These are phyloP conservation scores for Nomada hirtipes DNA, from an alignment of 2,888 invertebrate genomes.

Conservation along the genomic window DNA sequence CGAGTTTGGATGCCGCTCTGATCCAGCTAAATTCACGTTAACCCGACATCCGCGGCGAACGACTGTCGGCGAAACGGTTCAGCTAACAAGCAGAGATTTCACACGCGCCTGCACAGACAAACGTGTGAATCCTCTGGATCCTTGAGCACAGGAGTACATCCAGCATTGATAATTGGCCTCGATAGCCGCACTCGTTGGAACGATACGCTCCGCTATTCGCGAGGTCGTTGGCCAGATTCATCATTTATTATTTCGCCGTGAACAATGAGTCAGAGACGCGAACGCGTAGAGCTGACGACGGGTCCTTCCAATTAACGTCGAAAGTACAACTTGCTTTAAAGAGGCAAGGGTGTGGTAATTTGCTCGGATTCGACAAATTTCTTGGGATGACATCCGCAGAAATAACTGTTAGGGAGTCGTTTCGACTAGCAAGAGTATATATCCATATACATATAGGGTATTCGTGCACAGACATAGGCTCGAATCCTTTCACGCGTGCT, in stretches of 20 bases:
- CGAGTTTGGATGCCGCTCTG: conserved; percentile 46
- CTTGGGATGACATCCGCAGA: conserved; percentile 39
- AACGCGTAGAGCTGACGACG: background rate
- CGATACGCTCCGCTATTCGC: background rate
- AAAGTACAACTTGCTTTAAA: background rate
- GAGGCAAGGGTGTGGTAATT: conserved; percentile 23
- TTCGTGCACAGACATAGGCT: conserved; percentile 1
- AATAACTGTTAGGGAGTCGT: conserved; percentile 59
- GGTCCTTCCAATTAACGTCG: background rate
- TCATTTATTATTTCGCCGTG: background rate
- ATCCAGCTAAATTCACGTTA: conserved; percentile 54
- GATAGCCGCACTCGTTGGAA: conserved; percentile 8
- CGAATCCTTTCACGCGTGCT: conserved; percentile 40
- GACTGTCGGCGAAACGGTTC: conserved; percentile 56
- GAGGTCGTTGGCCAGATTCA: background rate
- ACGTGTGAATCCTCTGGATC: conserved; percentile 40
- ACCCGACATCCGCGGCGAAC: conserved; percentile 60
- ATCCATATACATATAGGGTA: background rate
- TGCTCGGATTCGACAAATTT: conserved; percentile 39
- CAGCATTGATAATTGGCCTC: background rate
- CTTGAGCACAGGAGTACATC: conserved; percentile 2
- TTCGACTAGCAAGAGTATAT: conserved; percentile 50
- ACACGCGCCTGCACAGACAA: conserved; percentile 59
- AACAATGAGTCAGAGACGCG: background rate
- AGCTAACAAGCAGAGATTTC: conserved; percentile 69